phyloP scores from a whole-genome alignment of 1,140 invertebrate genomes.

The Sesamia nonagrioides region DNA sequence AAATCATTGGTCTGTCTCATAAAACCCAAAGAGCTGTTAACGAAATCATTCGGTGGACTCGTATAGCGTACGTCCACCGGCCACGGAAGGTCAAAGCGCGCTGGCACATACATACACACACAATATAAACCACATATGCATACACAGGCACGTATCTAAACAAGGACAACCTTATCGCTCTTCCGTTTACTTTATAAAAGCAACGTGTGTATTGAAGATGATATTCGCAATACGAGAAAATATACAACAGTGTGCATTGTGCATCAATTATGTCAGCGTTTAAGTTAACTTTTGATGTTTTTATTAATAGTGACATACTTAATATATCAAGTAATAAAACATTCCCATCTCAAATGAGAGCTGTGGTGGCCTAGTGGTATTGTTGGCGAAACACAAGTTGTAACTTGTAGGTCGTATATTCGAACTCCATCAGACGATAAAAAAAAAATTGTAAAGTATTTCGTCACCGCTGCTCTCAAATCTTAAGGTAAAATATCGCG shows the following conservation, averaged over 20 bases:
- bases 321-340: no score
- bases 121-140: constrained; percentile 38
- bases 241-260: constrained; percentile 27
- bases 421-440: no score
- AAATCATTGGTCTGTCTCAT: constrained; percentile 64
- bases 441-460: no score
- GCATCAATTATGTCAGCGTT: constrained; percentile 34
- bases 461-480: no score
- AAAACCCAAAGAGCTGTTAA: constrained; percentile 19
- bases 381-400: no score
- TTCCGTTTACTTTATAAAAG: constrained; percentile 61
- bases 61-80: constrained; percentile 53
- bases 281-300: constrained; percentile 8
- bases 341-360: no score
- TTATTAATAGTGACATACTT: not conserved
- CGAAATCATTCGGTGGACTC: constrained; percentile 23
- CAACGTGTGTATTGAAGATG: constrained; percentile 48
- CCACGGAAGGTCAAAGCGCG: constrained; percentile 69
- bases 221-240: constrained; percentile 39
- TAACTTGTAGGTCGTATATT: no score
- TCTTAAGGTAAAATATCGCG: no score
- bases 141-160: constrained; percentile 49
- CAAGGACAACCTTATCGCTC: constrained; percentile 59
- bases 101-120: constrained; percentile 41
- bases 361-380: no score